Evolutionary conservation across 2,888 invertebrate species (phyloP), one percentile per base, ranked within the genome.

Genomic region (Harpalus rubripes): DNA sequence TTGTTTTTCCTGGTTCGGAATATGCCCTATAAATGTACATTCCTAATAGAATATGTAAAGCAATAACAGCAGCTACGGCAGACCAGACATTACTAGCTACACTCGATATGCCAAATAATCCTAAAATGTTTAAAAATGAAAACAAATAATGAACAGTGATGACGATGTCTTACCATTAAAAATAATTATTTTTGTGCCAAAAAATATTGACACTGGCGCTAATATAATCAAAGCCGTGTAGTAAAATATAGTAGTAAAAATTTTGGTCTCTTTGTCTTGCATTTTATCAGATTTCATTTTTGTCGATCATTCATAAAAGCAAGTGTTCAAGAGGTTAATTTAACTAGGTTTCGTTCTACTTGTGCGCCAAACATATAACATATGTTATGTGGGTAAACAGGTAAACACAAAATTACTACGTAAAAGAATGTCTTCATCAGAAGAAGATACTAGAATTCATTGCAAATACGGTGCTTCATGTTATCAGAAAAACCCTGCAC

Each of bases 381-480:
- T n/a, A 72, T 41, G 39, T 44, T n/a, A 52, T 41, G 44, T 44
- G 18, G 72, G n/a, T 68, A n/a, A 10, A 16, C 39, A 41, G 44
- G 44, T 22, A 26, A 26, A 74, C 15, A 22, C 16, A 74, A 74
- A 44, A 74, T 41, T 74, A 10, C 41, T 4, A 18, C n/a, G 44
- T 44, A 44, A 15, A 18, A 15, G 18, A 16, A 74, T 74, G 72
- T 74, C 72, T 18, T 74, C 84, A 26, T 39, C 44, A 22, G 81
- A 86, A 41, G 76, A 89, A 61, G 90, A 91, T 87, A 85, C 88
- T 3, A 86, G 96, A 90, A 91, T 90, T 61, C 90, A 93, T 68
- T 98, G 98, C 90, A 95, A 95, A 91, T 97, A 96, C 90, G 96
- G 96, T 80, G 90, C 89, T 5, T 94, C 95, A 87, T 98, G 98